Evolutionary conservation across 2,888 invertebrate genomes (phyloP).

Genomic region (Galerucella nymphaeae): DNA sequence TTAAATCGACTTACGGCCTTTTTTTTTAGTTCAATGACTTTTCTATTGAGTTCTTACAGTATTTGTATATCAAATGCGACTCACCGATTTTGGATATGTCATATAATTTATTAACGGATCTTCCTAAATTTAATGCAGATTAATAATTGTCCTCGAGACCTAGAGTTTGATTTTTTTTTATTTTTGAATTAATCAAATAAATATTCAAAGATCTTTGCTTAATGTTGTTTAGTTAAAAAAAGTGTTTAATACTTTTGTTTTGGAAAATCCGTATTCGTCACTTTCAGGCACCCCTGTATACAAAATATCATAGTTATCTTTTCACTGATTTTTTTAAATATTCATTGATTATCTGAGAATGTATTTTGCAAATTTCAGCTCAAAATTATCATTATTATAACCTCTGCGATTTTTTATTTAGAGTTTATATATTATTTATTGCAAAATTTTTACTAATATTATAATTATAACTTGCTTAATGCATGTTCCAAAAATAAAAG

Average conservation of each 20-base stretch:
- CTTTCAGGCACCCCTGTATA: no score
- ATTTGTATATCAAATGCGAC: slow-evolving; percentile 11
- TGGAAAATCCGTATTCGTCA: no score
- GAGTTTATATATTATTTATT: background rate
- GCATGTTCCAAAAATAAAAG: slow-evolving; percentile 18
- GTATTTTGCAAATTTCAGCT: no score
- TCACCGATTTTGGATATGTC: background rate
- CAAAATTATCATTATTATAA: no score
- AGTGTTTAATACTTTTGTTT: no score
- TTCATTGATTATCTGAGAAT: no score
- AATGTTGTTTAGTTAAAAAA: no score
- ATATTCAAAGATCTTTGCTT: no score
- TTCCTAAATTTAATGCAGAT: slow-evolving; percentile 3
- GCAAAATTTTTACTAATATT: slow-evolving; percentile 11
- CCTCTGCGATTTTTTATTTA: no score
- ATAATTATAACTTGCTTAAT: background rate
- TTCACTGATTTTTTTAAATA: no score
- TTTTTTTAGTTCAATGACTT: slow-evolving; percentile 29
- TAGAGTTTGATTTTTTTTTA: background rate
- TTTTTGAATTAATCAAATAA: no score
- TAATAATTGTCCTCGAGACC: background rate
- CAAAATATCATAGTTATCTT: no score
- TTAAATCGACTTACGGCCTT: slow-evolving; percentile 21
- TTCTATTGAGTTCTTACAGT: slow-evolving; percentile 20
- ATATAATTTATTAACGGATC: background rate